Evolutionary conservation across 2,888 invertebrate species (phyloP).

Genomic region (Drosophila neotestacea): DNA sequence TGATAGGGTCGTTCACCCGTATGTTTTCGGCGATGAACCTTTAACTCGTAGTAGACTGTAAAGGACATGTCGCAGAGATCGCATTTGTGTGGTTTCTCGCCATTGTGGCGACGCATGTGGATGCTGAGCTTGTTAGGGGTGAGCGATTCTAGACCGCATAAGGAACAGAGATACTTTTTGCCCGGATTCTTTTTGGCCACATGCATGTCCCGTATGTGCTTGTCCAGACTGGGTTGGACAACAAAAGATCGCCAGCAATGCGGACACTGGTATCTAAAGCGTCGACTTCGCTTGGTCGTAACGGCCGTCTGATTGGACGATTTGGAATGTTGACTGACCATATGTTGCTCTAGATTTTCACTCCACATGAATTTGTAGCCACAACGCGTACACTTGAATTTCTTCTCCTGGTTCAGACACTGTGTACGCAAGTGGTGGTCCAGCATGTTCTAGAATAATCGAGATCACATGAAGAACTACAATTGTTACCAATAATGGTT

Average conservation of each 20-base stretch:
- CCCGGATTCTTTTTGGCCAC: slow-evolving; percentile 68
- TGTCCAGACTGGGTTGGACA: slow-evolving; percentile 69
- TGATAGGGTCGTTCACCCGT: slow-evolving; percentile 88
- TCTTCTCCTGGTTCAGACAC: slow-evolving; percentile 80
- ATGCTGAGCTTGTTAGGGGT: slow-evolving; percentile 88
- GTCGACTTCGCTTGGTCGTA: slow-evolving; percentile 85
- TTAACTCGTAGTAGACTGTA: slow-evolving; percentile 87
- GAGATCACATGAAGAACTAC: neutral
- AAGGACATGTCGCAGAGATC: slow-evolving; percentile 88
- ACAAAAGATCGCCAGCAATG: slow-evolving; percentile 86
- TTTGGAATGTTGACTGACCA: slow-evolving; percentile 76
- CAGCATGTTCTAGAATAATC: slow-evolving; percentile 78
- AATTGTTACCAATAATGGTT: neutral
- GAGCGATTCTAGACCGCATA: slow-evolving; percentile 87
- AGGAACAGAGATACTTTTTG: slow-evolving; percentile 85
- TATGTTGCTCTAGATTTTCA: slow-evolving; percentile 80
- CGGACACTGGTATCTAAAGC: slow-evolving; percentile 87
- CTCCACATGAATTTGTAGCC: slow-evolving; percentile 84
- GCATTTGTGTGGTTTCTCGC: slow-evolving; percentile 88
- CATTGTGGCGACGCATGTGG: slow-evolving; percentile 89
- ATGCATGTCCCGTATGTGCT: slow-evolving; percentile 72
- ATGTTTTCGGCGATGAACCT: slow-evolving; percentile 87
- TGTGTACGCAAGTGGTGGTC: slow-evolving; percentile 86
- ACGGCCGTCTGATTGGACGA: slow-evolving; percentile 18
- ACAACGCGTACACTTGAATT: slow-evolving; percentile 79